These are phyloP conservation scores for Megalops atlanticus DNA, from an alignment of 2,113 vertebrate genomes.

Conservation along the genomic window DNA sequence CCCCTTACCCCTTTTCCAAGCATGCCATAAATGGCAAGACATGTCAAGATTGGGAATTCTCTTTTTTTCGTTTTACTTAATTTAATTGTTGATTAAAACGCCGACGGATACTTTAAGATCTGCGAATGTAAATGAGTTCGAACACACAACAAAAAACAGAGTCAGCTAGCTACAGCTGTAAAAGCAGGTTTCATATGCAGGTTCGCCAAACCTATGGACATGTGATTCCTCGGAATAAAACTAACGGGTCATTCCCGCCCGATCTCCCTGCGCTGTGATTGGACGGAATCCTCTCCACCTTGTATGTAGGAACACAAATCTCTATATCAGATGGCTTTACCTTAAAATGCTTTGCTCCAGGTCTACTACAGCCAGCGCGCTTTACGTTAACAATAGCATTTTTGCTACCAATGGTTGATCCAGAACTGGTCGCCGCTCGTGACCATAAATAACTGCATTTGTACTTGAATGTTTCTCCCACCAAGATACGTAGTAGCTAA, in stretches of 20 bases:
- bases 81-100: no score
- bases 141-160: background rate
- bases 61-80: no score
- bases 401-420: background rate
- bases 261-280: conserved; percentile 56
- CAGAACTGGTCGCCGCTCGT: background rate
- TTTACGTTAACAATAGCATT: background rate
- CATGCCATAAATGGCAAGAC: no score
- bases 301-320: background rate
- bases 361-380: no score
- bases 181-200: background rate
- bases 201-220: background rate
- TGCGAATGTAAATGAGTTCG: background rate
- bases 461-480: background rate
- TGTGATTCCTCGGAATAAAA: conserved; percentile 11
- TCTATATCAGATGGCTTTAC: background rate
- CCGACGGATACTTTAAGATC: no score
- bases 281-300: conserved; percentile 47
- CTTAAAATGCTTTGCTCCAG: no score
- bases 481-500: background rate
- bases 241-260: conserved; percentile 41
- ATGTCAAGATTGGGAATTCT: no score
- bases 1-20: no score
- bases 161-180: background rate
- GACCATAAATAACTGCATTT: background rate